Evolutionary conservation across 30 jellyfish, hydroid and myxozoan species (phyloP), one percentile per base, ranked within the genome.

Genomic region (Cassiopea andromeda): DNA sequence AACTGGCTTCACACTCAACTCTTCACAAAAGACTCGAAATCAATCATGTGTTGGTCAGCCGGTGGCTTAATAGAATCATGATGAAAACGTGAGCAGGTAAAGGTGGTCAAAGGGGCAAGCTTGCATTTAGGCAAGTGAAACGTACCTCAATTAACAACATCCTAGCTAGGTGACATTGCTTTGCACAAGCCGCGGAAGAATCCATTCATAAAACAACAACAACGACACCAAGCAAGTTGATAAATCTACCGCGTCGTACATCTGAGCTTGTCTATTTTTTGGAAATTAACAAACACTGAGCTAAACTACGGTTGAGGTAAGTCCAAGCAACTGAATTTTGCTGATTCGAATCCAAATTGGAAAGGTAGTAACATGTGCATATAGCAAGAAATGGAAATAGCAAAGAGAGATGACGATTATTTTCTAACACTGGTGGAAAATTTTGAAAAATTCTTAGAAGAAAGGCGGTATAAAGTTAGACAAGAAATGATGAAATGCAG

Each of bases 401-500:
- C 4, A 7, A 54, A 84, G 19, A 6, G 48, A 1, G 18, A 66
- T 19, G 84, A 78, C 48, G 81, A 61, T 1, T 71, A 87, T 27
- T 78, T 61, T 57, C 46, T 50, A 47, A 67, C 49, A 4, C 27
- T 76, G 46, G 64, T 87, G 45, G 83, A 71, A 59, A 71, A 87
- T 2, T 87, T 87, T 9, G 83, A 67, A 46, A 64, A 47, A 48
- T 78, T 87, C 43, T 81, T 87, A 38, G 90, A 87, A 38, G 85
- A 87, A 14, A 27, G 94, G 50, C 67, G 94, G 44, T 18, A 57
- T 85, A 87, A 67, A 58, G 75, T 59, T 5, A 76, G 89, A 14
- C 94, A 87, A 45, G 90, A 87, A 87, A 54, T 87, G 94, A 49
- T 64, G 85, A 73, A 76, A 74, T 87, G 75, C 47, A 67, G 94